phyloP scores from a whole-genome alignment of 2,797 vertebrate species.

The Gymnoscopelus braueri region DNA sequence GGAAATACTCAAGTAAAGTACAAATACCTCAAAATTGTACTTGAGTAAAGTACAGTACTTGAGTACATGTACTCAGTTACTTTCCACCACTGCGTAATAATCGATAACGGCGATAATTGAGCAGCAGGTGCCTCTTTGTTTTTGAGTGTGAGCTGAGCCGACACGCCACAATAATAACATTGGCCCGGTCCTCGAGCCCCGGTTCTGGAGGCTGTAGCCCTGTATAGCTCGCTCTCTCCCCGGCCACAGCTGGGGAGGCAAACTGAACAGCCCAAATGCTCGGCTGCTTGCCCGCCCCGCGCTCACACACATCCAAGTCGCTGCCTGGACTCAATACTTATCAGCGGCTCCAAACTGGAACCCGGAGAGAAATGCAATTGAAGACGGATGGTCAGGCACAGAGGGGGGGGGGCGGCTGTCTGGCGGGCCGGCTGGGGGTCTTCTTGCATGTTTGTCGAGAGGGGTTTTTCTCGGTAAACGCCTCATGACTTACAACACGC shows the following conservation, averaged over 20 bases:
- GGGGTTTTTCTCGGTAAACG: conserved; percentile 17
- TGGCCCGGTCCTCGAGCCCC: conserved; percentile 7
- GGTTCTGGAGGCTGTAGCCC: conserved; percentile 30
- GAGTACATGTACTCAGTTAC: too few species aligned
- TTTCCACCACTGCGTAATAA: too few species aligned
- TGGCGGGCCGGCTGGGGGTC: conserved; percentile 43
- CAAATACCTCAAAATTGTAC: too few species aligned
- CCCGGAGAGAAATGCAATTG: conserved; percentile 68
- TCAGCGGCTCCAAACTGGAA: conserved; percentile 74
- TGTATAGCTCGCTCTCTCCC: conserved; percentile 49
- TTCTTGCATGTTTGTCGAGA: conserved; percentile 10
- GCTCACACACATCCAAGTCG: conserved; percentile 53
- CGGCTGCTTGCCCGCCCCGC: conserved; percentile 34
- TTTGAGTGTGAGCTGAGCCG: background rate
- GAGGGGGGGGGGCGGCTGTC: conserved; percentile 31
- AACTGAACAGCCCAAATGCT: conserved; percentile 57
- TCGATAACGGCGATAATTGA: too few species aligned
- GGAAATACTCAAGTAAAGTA: too few species aligned
- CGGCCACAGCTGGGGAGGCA: conserved; percentile 67
- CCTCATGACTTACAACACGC: conserved; percentile 39
- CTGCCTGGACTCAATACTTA: conserved; percentile 68
- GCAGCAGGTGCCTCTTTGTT: too few species aligned
- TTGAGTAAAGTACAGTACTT: too few species aligned
- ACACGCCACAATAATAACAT: background rate
- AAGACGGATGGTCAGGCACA: conserved; percentile 46